Percentiles rank a stretch among this genome's conserved stretches.
These are phyloP conservation scores for Nannoperca australis DNA, from an alignment of 2,797 vertebrate genomes.

Conservation along the genomic window DNA sequence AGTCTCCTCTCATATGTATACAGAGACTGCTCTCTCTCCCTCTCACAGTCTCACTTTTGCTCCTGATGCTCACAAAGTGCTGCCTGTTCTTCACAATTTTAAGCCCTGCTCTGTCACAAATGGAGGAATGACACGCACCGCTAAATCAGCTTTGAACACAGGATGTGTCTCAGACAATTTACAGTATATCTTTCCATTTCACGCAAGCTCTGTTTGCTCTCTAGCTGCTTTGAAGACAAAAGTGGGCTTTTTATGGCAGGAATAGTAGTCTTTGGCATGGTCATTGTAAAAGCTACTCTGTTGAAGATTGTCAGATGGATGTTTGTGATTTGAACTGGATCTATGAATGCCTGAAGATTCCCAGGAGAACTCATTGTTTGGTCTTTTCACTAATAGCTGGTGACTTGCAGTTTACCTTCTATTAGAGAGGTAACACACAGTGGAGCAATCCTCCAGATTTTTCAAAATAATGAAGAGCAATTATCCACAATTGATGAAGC, in stretches of 20 bases:
- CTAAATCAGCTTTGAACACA: conserved; percentile 41
- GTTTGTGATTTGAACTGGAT: conserved; percentile 37
- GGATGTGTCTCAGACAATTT: conserved; percentile 38
- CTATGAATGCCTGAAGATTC: conserved; percentile 30
- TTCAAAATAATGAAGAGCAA: conserved; percentile 70
- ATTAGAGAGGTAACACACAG: conserved; percentile 53
- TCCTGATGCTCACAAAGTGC: conserved; percentile 19
- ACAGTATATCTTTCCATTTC: conserved; percentile 29
- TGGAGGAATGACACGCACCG: conserved; percentile 24
- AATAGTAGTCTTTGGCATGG: not conserved
- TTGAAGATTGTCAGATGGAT: conserved; percentile 10
- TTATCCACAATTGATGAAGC: conserved; percentile 69
- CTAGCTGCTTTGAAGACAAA: conserved; percentile 20
- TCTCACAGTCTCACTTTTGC: conserved; percentile 22
- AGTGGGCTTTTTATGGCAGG: not conserved
- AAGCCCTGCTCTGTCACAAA: conserved; percentile 35
- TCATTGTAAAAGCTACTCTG: conserved; percentile 16
- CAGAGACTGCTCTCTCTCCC: not conserved
- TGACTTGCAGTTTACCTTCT: conserved; percentile 62
- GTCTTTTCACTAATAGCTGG: conserved; percentile 63
- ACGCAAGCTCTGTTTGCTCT: conserved; percentile 31
- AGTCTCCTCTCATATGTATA: conserved; percentile 6
- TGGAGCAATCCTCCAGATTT: conserved; percentile 59
- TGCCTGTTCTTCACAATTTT: conserved; percentile 13
- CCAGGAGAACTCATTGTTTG: conserved; percentile 50